Base-by-base conservation (phyloP, 2,113 vertebrate genomes). In the Thryonomys swinderianus region DNA sequence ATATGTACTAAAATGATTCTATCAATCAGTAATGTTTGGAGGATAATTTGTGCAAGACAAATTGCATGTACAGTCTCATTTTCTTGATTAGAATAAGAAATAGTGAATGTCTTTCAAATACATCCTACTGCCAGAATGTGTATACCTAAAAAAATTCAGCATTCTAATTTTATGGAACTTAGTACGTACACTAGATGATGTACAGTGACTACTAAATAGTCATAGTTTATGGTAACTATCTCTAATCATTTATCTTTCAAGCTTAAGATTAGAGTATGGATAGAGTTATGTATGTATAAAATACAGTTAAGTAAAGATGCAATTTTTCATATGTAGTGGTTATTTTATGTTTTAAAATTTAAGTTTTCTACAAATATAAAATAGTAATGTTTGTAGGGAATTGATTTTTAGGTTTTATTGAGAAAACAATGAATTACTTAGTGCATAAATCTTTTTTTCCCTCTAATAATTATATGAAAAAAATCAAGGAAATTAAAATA, bases 401-500 rank as follows among this genome's bases (percentile, higher is more conserved):
- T 62, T 92, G 42, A 86, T 67, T 93, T 78, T 21, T 96, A 96
- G 16, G 34, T 92, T 32, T 45, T 61, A 79, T 91, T 96, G 95
- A 88, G 88, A 71, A 90, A 76, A 25, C 76, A 37, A 80, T 90
- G 73, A 97, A 95, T 62, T 94, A 67, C 93, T 16, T 67, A 27
- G 78, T 91, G 11, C 40, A 27, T 90, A 87, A 96, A 51, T 96
- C 94, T 96, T 67, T 76, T 91, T 53, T 95, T 97, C 55, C 97
- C 97, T 87, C 59, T 84, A 55, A 94, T 97, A 97, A 59, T 48
- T 32, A 37, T 61, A 45, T 91, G 34, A 51, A 37, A 37, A 96
- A 81, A 94, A 88, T 96, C 51, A 98, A 99, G 99, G 99, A 99
- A 96, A 99, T 99, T 97, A 99, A 99, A 97, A 95, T 97, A 30